Base-by-base conservation (phyloP, 64 coral and sea anemone genomes). In the Porites lutea region DNA sequence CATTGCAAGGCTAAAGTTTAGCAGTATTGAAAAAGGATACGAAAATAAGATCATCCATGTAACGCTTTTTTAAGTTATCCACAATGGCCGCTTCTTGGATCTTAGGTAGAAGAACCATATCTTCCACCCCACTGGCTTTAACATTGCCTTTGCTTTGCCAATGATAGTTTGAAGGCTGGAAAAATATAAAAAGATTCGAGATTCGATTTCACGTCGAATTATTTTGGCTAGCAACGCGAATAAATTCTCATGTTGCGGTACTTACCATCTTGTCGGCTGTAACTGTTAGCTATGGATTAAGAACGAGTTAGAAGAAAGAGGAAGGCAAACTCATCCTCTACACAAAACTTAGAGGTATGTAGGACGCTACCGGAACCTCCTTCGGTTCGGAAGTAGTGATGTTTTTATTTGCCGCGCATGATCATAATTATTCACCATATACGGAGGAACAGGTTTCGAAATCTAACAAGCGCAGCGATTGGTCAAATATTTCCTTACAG, bases 81-180 rank as follows among this genome's bases (percentile, higher is more conserved):
- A 99, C 97, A 58, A 99, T 96, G 11, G 97, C 87, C 68, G 97
- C 87, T 77, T 99, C 97, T 79, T 99, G 97, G 51, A 99, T 99
- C 80, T 99, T 99, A 5, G 97, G 94, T 49, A 99, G 80, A 12
- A 99, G 92, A 65, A 96, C 95, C 97, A 99, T 99, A 73, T 99
- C 97, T 81, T 99, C 97, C 59, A 99, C 97, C 3, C 97, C 97
- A 91, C 97, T 99, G 20, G 97, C 93, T 71, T 99, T 99, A 14
- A 96, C 89, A 93, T 93, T 93, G 18, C 97, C 94, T 49, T 99
- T 99, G 62, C 97, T 99, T 79, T 99, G 97, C 97, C 97, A 99
- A 70, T 99, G 97, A 82, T 99, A 99, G 48, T 74, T 86, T 49
- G 91, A 87, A 67, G 81, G 91, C 83, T 87, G 47, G 7, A 69